Base-by-base conservation (phyloP, 2,113 vertebrate species). In the Ammospiza nelsoni region DNA sequence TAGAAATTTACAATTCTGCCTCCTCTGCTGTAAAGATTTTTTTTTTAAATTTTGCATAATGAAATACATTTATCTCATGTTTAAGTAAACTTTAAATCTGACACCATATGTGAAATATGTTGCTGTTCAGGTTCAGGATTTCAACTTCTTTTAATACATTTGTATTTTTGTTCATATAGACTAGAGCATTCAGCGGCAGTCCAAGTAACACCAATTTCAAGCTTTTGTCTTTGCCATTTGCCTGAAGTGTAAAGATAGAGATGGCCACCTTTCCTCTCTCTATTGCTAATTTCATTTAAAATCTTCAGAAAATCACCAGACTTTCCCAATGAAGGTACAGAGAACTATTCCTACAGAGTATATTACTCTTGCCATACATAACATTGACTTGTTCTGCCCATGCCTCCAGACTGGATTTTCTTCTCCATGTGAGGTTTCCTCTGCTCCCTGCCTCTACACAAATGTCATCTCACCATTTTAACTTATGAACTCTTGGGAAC, bases 341-440 rank as follows among this genome's bases (percentile, higher is more conserved):
- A 67, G 16, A 83, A 21, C 2, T 29, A 5, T 11, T 91, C 79
- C 49, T 71, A 13, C 28, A 39, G 78, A 74, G 5, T 62, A 9
- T 0, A 0, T 49, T 7, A 22, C 8, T 69, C 58, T 57, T 76
- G 22, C 11, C 22, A 19, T 12, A 19, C 8, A 4, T 23, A 39
- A 27, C 19, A 48, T 10, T 80, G 46, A n/a, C 14, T 78, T 71
- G 9, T 12, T 57, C 5, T 72, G 18, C 8, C 10, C 27, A 8
- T 13, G 7, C 6, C 4, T 55, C 29, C 59, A 29, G 51, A 59
- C 5, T 35, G 19, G 2, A 12, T 84, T 77, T 69, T 54, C 29
- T 89, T 84, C 28, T 69, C 22, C 15, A 12, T 22, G 5, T 43
- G 72, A 28, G 18, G 3, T 48, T 76, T 67, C 15, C 28, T 73